Conservation (phyloP, 1,140 invertebrate genomes). For the Lepeophtheirus salmonis region DNA sequence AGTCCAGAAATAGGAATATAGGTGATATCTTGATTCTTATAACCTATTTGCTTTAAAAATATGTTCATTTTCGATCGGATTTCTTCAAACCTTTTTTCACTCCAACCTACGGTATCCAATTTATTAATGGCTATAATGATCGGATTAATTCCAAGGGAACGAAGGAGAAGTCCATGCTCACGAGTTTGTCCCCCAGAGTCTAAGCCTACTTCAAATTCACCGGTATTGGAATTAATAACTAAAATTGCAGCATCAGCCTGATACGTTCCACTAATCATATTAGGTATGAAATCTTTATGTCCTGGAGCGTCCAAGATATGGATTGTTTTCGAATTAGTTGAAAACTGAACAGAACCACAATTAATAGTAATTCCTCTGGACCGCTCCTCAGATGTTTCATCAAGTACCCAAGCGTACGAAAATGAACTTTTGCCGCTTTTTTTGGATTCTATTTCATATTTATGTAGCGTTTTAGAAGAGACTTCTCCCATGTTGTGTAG, state of each 20-base stretch:
- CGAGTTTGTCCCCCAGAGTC: conserved; percentile 90
- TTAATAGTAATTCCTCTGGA: conserved; percentile 88
- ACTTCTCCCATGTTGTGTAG: conserved; percentile 76
- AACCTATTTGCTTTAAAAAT: conserved; percentile 92
- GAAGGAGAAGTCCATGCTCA: conserved; percentile 81
- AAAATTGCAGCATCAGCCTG: conserved; percentile 80
- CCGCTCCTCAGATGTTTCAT: conserved; percentile 94
- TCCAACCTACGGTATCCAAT: conserved; percentile 59
- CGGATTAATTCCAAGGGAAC: conserved; percentile 75
- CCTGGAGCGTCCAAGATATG: conserved; percentile 76
- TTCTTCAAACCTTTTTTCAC: conserved; percentile 58
- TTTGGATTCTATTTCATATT: conserved; percentile 92
- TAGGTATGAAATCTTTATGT: conserved; percentile 95
- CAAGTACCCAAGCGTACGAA: conserved; percentile 96
- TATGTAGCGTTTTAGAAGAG: conserved; percentile 74
- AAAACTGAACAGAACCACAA: conserved; percentile 77
- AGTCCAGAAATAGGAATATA: conserved; percentile 81
- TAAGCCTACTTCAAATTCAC: conserved; percentile 97
- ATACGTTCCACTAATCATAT: conserved; percentile 66
- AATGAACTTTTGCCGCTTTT: conserved; percentile 96
- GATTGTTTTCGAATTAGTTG: conserved; percentile 63
- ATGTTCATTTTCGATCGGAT: conserved; percentile 59
- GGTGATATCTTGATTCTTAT: conserved; percentile 61
- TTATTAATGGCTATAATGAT: conserved; percentile 68
- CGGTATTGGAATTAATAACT: conserved; percentile 76